These are phyloP conservation scores for Linnaemya vulpina DNA, from an alignment of 2,888 invertebrate genomes.

Conservation along the genomic window DNA sequence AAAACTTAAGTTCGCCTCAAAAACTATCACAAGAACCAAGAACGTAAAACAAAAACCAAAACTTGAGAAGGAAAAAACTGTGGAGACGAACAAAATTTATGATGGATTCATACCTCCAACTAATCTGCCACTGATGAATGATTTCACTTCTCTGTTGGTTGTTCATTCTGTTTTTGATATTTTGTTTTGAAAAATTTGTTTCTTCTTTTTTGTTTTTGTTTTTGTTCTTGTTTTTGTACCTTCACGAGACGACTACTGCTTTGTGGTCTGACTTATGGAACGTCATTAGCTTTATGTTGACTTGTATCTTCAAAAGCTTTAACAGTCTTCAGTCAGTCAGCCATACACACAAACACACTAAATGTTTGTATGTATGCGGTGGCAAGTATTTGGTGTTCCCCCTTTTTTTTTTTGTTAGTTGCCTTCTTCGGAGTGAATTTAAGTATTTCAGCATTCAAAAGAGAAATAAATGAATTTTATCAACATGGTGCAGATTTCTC, in stretches of 20 bases:
- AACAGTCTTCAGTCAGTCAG: constrained; percentile 59
- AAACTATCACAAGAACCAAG: constrained; percentile 53
- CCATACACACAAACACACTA: constrained; percentile 2
- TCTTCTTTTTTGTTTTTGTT: constrained; percentile 39
- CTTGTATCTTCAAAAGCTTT: constrained; percentile 69
- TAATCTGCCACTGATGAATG: constrained; percentile 83
- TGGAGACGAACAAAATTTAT: constrained; percentile 70
- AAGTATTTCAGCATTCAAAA: constrained; percentile 52
- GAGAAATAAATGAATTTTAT: constrained; percentile 71
- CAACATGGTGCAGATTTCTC: constrained; percentile 81
- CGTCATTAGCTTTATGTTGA: constrained; percentile 71
- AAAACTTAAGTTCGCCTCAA: constrained; percentile 51
- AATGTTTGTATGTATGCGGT: constrained; percentile 27
- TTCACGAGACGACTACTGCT: constrained; percentile 51
- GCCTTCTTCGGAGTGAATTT: constrained; percentile 52
- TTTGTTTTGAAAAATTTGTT: constrained; percentile 56
- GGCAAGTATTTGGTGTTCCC: constrained; percentile 34
- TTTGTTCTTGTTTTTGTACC: constrained; percentile 43
- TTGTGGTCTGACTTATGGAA: constrained; percentile 71
- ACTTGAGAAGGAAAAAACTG: constrained; percentile 70
- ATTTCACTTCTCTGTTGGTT: constrained; percentile 74
- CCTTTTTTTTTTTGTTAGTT: not conserved
- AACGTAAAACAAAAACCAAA: constrained; percentile 32
- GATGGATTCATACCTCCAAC: constrained; percentile 83
- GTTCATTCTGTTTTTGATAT: constrained; percentile 46